These are phyloP conservation scores for Gallinago undulata DNA, from an alignment of 2,113 vertebrate genomes.

Conservation along the genomic window DNA sequence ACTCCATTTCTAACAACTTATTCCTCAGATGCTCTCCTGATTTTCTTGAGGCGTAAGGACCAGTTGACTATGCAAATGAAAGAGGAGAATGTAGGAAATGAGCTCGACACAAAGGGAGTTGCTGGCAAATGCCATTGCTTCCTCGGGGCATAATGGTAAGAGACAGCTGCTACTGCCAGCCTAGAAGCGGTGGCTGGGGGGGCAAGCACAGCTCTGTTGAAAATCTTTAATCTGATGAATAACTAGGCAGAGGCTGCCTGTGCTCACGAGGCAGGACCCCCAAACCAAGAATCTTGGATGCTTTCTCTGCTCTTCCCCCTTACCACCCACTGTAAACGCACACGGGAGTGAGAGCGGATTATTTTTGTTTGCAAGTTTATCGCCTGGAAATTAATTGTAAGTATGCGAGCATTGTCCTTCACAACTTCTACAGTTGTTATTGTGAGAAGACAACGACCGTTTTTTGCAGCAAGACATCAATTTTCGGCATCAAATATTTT, in stretches of 20 bases:
- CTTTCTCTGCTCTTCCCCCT: neutral
- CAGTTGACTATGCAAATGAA: conserved; percentile 73
- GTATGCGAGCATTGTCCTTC: neutral
- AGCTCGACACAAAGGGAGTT: conserved; percentile 71
- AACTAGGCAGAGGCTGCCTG: neutral
- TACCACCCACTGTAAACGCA: neutral
- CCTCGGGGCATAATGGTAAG: conserved; percentile 71
- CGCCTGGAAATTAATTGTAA: neutral
- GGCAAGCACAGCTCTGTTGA: conserved; percentile 29
- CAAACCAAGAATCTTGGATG: neutral
- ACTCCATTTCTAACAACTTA: conserved; percentile 65
- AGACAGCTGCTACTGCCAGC: conserved; percentile 71
- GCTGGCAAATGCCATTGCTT: conserved; percentile 70
- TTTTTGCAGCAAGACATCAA: neutral
- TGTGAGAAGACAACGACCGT: neutral
- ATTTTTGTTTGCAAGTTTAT: neutral
- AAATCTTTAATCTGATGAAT: conserved; percentile 53
- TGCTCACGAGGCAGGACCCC: neutral
- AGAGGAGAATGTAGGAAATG: conserved; percentile 60
- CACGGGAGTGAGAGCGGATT: neutral
- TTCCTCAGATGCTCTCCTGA: conserved; percentile 61
- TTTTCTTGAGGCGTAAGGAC: conserved; percentile 69
- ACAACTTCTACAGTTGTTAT: neutral
- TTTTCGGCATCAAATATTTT: neutral
- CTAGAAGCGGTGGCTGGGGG: conserved; percentile 47